These are phyloP conservation scores for Mesembrinibis cayennensis DNA, from an alignment of 2,113 vertebrate genomes.

Conservation along the genomic window DNA sequence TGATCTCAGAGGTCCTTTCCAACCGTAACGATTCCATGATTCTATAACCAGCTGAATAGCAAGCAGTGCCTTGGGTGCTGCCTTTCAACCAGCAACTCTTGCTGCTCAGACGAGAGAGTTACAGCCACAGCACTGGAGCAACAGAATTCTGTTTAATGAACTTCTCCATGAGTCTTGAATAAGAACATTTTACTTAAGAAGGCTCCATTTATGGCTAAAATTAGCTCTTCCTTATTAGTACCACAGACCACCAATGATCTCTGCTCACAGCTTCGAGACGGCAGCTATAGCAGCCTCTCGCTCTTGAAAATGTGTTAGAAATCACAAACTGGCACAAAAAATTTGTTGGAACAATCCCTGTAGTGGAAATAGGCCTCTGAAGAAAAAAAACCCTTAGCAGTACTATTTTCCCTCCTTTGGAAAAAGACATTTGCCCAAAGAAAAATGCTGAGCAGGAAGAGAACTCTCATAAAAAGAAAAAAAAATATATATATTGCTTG, in stretches of 20 bases:
- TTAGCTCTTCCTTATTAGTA: background rate
- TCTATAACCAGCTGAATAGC: background rate
- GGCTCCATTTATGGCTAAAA: background rate
- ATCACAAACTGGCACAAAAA: background rate
- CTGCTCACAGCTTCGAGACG: background rate
- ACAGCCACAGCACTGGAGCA: background rate
- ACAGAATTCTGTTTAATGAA: background rate
- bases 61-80: background rate
- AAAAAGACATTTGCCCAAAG: background rate
- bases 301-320: conserved; percentile 9
- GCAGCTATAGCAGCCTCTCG: background rate
- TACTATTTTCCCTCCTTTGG: background rate
- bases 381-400: background rate
- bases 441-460: background rate
- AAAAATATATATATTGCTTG: background rate
- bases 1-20: too few relatives aligned
- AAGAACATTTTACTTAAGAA: background rate
- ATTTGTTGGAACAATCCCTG: background rate
- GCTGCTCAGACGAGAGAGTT: background rate
- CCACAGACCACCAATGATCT: background rate
- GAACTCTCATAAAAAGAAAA: background rate
- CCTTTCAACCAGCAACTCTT: background rate
- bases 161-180: background rate
- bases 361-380: background rate
- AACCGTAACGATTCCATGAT: too few relatives aligned